Evolutionary conservation across 2,888 invertebrate species (phyloP).

Genomic region (Bombylius major): DNA sequence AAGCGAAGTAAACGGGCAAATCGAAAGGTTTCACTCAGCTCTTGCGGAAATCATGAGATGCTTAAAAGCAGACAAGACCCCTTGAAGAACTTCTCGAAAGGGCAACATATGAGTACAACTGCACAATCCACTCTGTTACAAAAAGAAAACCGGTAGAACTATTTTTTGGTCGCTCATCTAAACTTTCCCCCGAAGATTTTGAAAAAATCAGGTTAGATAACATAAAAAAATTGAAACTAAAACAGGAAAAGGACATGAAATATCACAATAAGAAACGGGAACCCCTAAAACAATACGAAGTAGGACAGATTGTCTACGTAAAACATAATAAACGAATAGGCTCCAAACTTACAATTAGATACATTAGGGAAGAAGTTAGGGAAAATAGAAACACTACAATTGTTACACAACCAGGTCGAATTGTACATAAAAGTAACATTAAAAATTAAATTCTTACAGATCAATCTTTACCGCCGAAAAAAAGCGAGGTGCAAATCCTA

Average conservation of each 20-base stretch:
- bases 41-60: too few species aligned
- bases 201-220: slow-evolving; percentile 9
- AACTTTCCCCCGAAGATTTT: slow-evolving; percentile 8
- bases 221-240: slow-evolving; percentile 9
- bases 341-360: slow-evolving; percentile 4
- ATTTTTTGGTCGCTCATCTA: slow-evolving; percentile 9
- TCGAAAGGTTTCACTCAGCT: too few species aligned
- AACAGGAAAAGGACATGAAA: slow-evolving; percentile 9
- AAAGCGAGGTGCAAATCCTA: too few species aligned
- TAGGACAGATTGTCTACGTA: slow-evolving; percentile 10
- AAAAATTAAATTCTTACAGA: too few species aligned
- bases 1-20: too few species aligned
- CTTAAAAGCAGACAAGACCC: too few species aligned
- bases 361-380: slow-evolving; percentile 10
- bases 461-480: too few species aligned
- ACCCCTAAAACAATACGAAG: slow-evolving; percentile 9
- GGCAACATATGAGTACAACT: too few species aligned
- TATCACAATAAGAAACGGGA: slow-evolving; percentile 13
- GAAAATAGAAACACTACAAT: too few species aligned
- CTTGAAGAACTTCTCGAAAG: too few species aligned
- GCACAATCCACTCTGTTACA: slow-evolving; percentile 13
- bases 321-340: slow-evolving; percentile 12
- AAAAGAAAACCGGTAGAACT: slow-evolving; percentile 12
- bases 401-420: too few species aligned
- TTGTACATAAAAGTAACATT: too few species aligned